Evolutionary conservation across 2,797 vertebrate species (phyloP), one percentile per base, ranked within the genome.

Genomic region (Anas capensis): DNA sequence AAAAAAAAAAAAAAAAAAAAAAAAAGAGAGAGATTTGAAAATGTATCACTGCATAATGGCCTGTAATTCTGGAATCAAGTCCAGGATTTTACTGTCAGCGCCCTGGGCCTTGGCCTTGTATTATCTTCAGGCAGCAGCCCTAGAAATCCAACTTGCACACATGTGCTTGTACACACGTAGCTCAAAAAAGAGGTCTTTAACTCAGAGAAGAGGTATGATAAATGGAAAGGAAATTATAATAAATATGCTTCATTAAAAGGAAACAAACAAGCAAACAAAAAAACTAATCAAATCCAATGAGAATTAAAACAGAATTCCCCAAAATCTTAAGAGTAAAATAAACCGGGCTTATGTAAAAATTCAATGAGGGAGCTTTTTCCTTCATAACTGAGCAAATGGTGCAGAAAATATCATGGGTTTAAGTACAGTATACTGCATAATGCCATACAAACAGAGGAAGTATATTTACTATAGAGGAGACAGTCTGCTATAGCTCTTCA

Each of bases 401-500:
- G 13, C 14, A 11, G 34, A 49, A 70, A 75, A 6, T 42, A 23
- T 79, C 29, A 3, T 54, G 73, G 46, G 66, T 92, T 91, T 79
- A 95, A 93, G 76, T 76, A 90, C 70, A 75, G 85, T 66, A 13
- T 86, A 83, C 84, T 83, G 92, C 81, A 95, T 53, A 95, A 90
- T 68, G 69, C 68, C 95, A 19, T 91, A 91, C 92, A 97, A 93
- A 94, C 65, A 97, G 96, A 96, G 93, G 94, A 97, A 97, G 86
- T 73, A 72, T 96, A 97, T 98, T 98, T 98, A 98, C 96, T 92
- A 53, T 24, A 95, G 81, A 80, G 76, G 95, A 98, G 97, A 97
- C 96, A 95, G 96, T 97, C 89, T 96, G 97, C 97, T 97, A 75
- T 58, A 86, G 76, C 88, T 97, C 96, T 97, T 98, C 97, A 96